Base-by-base conservation (phyloP, 2,113 vertebrate genomes). In the Phalacrocorax aristotelis region DNA sequence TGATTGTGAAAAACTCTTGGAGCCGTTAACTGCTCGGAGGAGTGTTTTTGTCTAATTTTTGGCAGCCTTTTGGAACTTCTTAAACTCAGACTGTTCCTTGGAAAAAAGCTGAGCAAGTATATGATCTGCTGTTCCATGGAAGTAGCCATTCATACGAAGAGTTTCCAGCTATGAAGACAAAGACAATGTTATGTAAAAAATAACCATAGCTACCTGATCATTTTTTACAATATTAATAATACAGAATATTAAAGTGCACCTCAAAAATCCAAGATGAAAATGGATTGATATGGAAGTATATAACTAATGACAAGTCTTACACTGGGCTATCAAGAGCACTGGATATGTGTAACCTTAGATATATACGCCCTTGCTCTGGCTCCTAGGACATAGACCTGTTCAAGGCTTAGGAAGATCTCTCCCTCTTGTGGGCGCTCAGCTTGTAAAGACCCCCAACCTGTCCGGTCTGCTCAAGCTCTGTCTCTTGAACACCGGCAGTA, bases 91-190 rank as follows among this genome's bases (percentile, higher is more conserved):
- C 90, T 98, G 98, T 17, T 97, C 68, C 93, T 97, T 98, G 78
- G 93, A 83, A 75, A 98, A 98, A 42, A 98, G 93, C 84, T 98
- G 98, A 29, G 98, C 98, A 4, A 98, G 95, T 86, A 98, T 97
- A 9, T 97, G 97, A 55, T 98, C 97, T 44, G 97, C 89, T 7
- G 96, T 98, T 5, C 64, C 90, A 2, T 87, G 96, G 62, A 98
- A 94, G 83, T 98, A 98, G 38, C 97, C 83, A 0, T 97, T 97
- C 97, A 98, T 97, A 27, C 98, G 97, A 16, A 98, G 95, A 18
- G 97, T 98, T 90, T 98, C 89, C 40, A 98, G 84, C 98, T 98
- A 62, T 6, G 6, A 52, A 62, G 36, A n/a, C 86, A 92, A 89
- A 18, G 18, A 54, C 11, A 77, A 0, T 6, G 21, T 57, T 51